Evolutionary conservation across 2,113 vertebrate species (phyloP).

Genomic region (Chelonoidis abingdonii): DNA sequence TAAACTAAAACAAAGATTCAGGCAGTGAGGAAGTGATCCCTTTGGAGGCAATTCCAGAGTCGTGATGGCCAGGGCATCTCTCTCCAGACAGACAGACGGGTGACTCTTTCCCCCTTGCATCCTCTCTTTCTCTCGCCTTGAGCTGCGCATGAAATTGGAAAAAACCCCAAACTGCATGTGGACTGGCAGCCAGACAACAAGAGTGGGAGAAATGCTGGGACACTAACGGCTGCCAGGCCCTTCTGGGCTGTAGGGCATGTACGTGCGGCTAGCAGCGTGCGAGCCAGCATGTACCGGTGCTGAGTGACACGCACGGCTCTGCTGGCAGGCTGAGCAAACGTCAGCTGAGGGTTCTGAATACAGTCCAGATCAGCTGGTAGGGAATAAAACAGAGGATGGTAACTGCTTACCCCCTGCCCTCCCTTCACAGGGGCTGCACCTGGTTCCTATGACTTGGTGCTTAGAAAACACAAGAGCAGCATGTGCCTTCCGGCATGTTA

Average conservation of each 20-base stretch:
- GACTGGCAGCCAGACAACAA: slow-evolving; percentile 70
- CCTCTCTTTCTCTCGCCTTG: not conserved
- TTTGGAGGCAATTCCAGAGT: not conserved
- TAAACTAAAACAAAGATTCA: slow-evolving; percentile 26
- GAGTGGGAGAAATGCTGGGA: slow-evolving; percentile 18
- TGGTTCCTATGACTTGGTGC: not conserved
- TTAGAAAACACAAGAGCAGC: not conserved
- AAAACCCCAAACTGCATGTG: not conserved
- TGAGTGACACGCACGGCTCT: not conserved
- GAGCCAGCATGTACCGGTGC: not conserved
- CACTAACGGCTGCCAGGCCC: slow-evolving; percentile 41
- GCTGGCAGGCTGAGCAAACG: slow-evolving; percentile 3
- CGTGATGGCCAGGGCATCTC: slow-evolving; percentile 43
- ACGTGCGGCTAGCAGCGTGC: slow-evolving; percentile 73
- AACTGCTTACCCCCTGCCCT: not conserved
- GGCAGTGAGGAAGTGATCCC: slow-evolving; percentile 58
- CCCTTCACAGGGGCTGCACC: not conserved
- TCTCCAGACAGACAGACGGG: slow-evolving; percentile 9
- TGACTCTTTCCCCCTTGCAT: not conserved
- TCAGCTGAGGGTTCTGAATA: not conserved
- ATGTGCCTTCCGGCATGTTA: not conserved
- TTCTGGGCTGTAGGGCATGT: slow-evolving; percentile 46
- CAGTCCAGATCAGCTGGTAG: slow-evolving; percentile 10
- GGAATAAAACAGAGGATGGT: not conserved
- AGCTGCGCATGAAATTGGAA: slow-evolving; percentile 8